These are phyloP conservation scores for Dolichomitus sp. DNA, from an alignment of 2,888 invertebrate genomes.

Conservation along the genomic window DNA sequence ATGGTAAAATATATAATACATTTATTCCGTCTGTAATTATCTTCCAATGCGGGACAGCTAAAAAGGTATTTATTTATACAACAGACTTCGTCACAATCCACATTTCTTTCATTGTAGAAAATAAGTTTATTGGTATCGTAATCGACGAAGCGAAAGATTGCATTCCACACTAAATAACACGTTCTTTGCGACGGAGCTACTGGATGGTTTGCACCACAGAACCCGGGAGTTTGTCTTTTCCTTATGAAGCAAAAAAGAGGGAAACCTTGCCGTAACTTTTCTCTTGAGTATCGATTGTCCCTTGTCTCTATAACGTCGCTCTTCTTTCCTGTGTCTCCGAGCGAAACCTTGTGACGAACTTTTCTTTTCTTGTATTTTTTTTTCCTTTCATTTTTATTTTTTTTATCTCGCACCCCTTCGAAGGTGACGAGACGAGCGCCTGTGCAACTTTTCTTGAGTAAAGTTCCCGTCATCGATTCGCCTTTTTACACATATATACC, in stretches of 20 bases:
- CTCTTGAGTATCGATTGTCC: constrained; percentile 33
- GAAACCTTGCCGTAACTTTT: constrained; percentile 28
- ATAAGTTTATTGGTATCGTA: constrained; percentile 31
- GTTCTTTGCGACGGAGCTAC: constrained; percentile 30
- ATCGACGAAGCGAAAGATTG: constrained; percentile 49
- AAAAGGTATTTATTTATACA: not conserved
- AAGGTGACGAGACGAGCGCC: constrained; percentile 19
- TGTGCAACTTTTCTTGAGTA: constrained; percentile 48
- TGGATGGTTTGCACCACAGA: constrained; percentile 15
- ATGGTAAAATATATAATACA: too few relatives aligned
- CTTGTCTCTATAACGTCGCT: constrained; percentile 13
- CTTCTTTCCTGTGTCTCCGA: constrained; percentile 11
- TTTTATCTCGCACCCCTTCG: constrained; percentile 24
- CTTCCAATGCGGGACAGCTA: too few relatives aligned
- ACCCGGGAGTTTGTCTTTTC: constrained; percentile 14
- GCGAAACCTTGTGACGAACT: constrained; percentile 44
- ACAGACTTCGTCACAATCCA: not conserved
- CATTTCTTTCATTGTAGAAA: not conserved
- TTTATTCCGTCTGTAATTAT: too few relatives aligned
- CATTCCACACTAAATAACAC: constrained; percentile 32
- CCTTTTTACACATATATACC: not conserved
- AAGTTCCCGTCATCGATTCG: constrained; percentile 57
- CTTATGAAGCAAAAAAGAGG: constrained; percentile 14
- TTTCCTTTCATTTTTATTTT: not conserved
- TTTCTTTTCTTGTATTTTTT: constrained; percentile 16